Base-by-base conservation (phyloP, 2,888 invertebrate genomes). In the Brachypalpus laphriformis region DNA sequence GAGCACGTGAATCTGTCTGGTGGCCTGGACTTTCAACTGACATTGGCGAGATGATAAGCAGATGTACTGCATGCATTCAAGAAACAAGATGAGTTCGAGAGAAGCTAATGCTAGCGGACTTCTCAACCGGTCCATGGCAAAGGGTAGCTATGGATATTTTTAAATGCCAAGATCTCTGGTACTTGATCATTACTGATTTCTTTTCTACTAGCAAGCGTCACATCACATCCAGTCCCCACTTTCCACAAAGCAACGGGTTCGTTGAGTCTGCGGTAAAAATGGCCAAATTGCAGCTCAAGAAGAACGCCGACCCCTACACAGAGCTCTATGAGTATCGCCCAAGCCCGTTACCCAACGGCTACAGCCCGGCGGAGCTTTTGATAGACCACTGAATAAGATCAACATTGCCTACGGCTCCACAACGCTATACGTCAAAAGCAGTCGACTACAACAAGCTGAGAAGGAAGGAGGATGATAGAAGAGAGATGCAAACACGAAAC, bases 301-400 rank as follows among this genome's bases (percentile, higher is more conserved):
- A n/a, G n/a, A n/a, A n/a, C n/a, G n/a, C n/a, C n/a, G n/a, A n/a
- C n/a, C n/a, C n/a, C n/a, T n/a, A n/a, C n/a, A n/a, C n/a, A n/a
- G n/a, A n/a, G n/a, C n/a, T n/a, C n/a, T n/a, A n/a, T n/a, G n/a
- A n/a, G n/a, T n/a, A n/a, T n/a, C n/a, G n/a, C n/a, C n/a, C n/a
- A n/a, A n/a, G n/a, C n/a, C n/a, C n/a, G n/a, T n/a, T n/a, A n/a
- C n/a, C n/a, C n/a, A n/a, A n/a, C n/a, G n/a, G n/a, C n/a, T n/a
- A n/a, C n/a, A n/a, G n/a, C n/a, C n/a, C n/a, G n/a, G n/a, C n/a
- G 7, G 78, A 80, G 18, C 51, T 83, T 54, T 57, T 83, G 59
- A 42, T 78, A 25, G 65, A 63, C 28, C 20, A 63, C 6, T 37
- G 31, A 28, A 51, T 70, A 14, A 68, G 66, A 11, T 75, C 66